Evolutionary conservation across 2,888 invertebrate species (phyloP), one percentile per base, ranked within the genome.

Genomic region (Ochropleura plecta): DNA sequence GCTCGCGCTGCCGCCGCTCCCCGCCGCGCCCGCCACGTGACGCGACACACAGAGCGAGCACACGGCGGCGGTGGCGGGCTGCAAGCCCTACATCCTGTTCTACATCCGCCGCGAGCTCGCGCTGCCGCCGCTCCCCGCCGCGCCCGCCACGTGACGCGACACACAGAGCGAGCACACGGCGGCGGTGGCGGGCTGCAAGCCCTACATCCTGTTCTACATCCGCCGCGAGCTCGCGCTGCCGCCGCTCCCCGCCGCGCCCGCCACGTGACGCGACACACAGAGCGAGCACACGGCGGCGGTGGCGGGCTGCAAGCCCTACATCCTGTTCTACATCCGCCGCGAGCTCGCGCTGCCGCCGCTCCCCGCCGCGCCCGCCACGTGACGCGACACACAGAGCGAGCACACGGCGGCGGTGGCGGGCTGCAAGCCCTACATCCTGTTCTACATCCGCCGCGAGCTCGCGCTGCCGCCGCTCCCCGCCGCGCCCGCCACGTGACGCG

Each of bases 241-340:
- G 46, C 46, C 46, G 46, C 46, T 46, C 46, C 46, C 46, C 46
- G 46, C 46, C 46, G 9, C n/a, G 53, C 53, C 53, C 53, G 16
- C 51, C 8, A 42, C 42, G 53, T 42, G 55, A 55, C 57, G 44
- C 10, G n/a, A 57, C 20, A 63, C 51, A 12, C 30, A 18, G 30
- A n/a, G 46, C 46, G 46, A 46, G 46, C 46, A 97, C 86, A 96
- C 97, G 40, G 96, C 96, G 64, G 97, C 97, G 1, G 98, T 98
- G 67, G 97, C 97, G 30, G 97, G 97, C 86, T 98, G 98, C 94
- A 98, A 98, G 94, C 98, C 98, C 30, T 98, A 98, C 97, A 98
- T 98, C 86, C 96, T 98, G 87, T 98, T 98, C 96, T 98, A 98
- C 96, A 98, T 98, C 84, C 97, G 98, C 30, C 97, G 98, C 80